These are phyloP conservation scores for Cephalopachus bancanus DNA, from an alignment of 2,797 vertebrate species.

Conservation along the genomic window DNA sequence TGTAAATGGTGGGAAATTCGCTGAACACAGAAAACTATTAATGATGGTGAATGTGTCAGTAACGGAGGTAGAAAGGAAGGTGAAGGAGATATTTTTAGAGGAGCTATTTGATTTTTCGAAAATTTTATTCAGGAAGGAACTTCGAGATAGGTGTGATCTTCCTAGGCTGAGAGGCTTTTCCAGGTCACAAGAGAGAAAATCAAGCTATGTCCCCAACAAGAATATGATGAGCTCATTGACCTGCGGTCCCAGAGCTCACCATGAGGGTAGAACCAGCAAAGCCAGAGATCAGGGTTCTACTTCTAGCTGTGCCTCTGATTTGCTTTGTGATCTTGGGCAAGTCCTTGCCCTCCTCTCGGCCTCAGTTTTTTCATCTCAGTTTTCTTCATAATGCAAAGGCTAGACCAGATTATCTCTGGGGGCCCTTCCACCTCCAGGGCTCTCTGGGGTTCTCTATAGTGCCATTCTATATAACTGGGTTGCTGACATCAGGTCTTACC, in stretches of 20 bases:
- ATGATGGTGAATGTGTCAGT: not conserved
- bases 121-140: not conserved
- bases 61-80: not conserved
- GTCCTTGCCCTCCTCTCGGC: not conserved
- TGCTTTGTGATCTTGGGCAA: not conserved
- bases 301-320: not conserved
- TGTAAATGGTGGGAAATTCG: not conserved
- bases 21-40: not conserved
- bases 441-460: not conserved
- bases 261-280: not conserved
- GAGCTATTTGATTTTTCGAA: not conserved
- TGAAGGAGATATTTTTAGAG: not conserved
- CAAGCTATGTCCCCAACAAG: not conserved
- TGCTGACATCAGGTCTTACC: not conserved
- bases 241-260: not conserved
- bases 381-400: not conserved
- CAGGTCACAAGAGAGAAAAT: not conserved
- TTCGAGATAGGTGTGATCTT: not conserved
- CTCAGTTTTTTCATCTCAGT: not conserved
- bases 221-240: not conserved
- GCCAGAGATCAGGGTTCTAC: not conserved
- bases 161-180: not conserved
- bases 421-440: not conserved
- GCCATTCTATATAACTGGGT: not conserved
- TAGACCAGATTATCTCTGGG: not conserved